Evolutionary conservation across 23 tunicate genomes (phyloP), one percentile per base, ranked within the genome.

Genomic region (Halocynthia roretzi): DNA sequence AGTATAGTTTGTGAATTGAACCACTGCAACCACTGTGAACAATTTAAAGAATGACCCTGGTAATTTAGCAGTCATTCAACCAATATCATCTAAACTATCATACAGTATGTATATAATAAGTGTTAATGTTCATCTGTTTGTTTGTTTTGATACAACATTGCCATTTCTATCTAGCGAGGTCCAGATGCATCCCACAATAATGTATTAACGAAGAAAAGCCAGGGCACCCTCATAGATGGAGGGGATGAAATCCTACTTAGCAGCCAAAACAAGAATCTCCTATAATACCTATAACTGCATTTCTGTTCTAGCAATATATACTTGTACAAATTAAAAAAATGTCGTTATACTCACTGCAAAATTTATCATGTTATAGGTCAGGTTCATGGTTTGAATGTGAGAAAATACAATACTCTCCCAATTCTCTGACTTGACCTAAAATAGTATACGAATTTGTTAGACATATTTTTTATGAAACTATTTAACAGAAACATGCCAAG

Each of bases 321-420:
- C n/a, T n/a, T n/a, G n/a, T n/a, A n/a, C n/a, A 56, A 56, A 56
- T 56, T 56, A 10, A 14, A 18, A 10, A 60, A 76, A 1, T 15
- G 2, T 2, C 10, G 5, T 1, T 6, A 60, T 55, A 71, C 98
- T 86, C 53, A 92, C 98, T 6, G 87, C 87, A 78, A 86, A 56
- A 68, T 92, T 92, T 51, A 92, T 92, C 11, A 92, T 70, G 53
- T 86, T 86, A 63, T 86, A 92, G 12, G 98, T 92, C 40, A 86
- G 84, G 77, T 92, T 92, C 98, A 92, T 92, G 6, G 98, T 92
- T 19, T 92, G 67, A 6, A 92, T 86, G 62, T 86, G 98, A 65
- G 87, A 54, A 66, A 92, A 92, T 22, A 80, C 77, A 14, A 92
- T 66, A n/a, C 52, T 52, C 61, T 85, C 90, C 83, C 85, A 86